Evolutionary conservation across 2,888 invertebrate genomes (phyloP), one percentile per base, ranked within the genome.

Genomic region (Oithona nana): DNA sequence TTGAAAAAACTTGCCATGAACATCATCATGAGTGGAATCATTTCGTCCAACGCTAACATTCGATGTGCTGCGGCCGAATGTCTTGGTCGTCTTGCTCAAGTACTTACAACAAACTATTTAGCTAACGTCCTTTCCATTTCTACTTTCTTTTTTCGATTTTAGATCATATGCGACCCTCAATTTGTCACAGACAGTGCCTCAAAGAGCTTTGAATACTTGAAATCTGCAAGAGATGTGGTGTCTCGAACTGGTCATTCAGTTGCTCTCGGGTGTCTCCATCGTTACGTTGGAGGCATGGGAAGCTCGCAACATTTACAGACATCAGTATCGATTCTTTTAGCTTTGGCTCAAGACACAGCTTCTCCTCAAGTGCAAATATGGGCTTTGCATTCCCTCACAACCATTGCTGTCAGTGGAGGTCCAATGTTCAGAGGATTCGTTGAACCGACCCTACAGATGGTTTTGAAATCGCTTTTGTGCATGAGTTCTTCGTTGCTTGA

Each of bases 371-470:
- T 95, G n/a, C 97, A 97, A 80, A 86, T 84, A 31, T 98, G 97
- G 97, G 86, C 97, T 0, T 76, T 98, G 16, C 93, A 97, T 75
- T 94, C 97, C 0, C 75, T 98, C 28, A 29, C 29, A 48, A 59
- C 97, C 66, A 87, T 98, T 65, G 94, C 93, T 2, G 95, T 97
- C 74, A 94, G 95, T 0, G 94, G 97, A 1, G 98, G 98, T 0
- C 97, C 98, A 0, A 95, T 98, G 93, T 98, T 98, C 77, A 81
- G 95, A 26, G 83, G 89, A 28, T 98, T 93, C 74, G 94, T 97
- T 22, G 97, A 98, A 71, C 89, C 93, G 0, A 86, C 92, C 0
- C 77, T 98, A 62, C 86, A 87, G 11, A 77, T 94, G 59, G 85
- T 88, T n/a, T 75, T 98, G 64, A 90, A 92, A 70, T 78, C 95